Evolutionary conservation across 2,113 vertebrate species (phyloP), one percentile per base, ranked within the genome.

Genomic region (Vulpes ferrilata): DNA sequence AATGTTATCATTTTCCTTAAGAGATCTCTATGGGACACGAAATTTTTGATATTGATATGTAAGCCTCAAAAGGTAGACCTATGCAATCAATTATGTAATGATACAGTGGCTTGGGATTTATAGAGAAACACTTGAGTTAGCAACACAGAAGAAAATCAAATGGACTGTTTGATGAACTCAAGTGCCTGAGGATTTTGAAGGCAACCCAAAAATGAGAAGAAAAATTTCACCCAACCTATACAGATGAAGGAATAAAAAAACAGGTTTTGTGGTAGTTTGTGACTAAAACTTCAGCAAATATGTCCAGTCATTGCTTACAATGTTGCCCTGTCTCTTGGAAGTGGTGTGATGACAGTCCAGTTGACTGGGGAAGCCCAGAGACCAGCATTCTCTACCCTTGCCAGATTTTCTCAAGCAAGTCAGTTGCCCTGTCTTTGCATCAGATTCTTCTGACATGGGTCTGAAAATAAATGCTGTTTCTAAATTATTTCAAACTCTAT

Each of bases 81-180:
- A 62, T 57, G 11, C 8, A 96, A 95, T 96, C 57, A 76, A 92
- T 90, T 97, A 96, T 93, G 96, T 87, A 96, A 81, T 73, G 35
- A 9, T 71, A 9, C 4, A 38, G 9, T 55, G 73, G 12, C 48
- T 88, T 93, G 64, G 59, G 48, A 97, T 94, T 96, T 90, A 94
- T 30, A 89, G 43, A 74, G 59, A 96, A 97, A 90, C 30, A 82
- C 59, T 60, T 55, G 62, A 90, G 78, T 96, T 96, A 97, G 53
- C 84, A 96, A 95, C 48, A 93, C 5, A 92, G 43, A 81, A 92
- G 55, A 95, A 96, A 96, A 92, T 96, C 69, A 95, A 94, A 90
- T 96, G 69, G 51, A 95, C 81, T 95, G 35, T 93, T 96, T 96
- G 64, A 94, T 87, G 53, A 90, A 94, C 13, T 96, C 35, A 93